Percentiles rank a stretch among this genome's conserved stretches.
phyloP scores from a whole-genome alignment of 2,113 vertebrate genomes.

The Camelus dromedarius region DNA sequence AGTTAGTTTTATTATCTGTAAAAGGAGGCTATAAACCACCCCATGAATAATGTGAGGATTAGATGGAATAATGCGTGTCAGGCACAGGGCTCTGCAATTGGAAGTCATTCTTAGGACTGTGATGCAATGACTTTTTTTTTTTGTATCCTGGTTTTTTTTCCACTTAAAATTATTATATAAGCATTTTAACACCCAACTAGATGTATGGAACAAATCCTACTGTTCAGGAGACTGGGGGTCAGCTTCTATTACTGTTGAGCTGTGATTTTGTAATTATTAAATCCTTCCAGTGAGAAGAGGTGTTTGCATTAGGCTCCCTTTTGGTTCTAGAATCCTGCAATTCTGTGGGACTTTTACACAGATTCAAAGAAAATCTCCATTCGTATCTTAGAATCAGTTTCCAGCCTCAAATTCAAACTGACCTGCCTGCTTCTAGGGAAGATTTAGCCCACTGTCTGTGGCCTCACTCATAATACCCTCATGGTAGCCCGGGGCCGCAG shows the following conservation, averaged over 20 bases:
- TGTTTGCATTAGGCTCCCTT: neutral
- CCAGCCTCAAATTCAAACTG: neutral
- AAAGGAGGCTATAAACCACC: neutral
- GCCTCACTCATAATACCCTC: neutral
- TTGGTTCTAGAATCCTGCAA: neutral
- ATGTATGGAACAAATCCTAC: neutral
- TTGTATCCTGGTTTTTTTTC: neutral
- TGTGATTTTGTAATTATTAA: neutral
- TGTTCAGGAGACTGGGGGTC: neutral
- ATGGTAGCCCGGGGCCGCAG: neutral
- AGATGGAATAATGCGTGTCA: neutral
- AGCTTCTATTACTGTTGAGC: neutral
- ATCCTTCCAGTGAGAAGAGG: neutral
- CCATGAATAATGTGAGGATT: neutral
- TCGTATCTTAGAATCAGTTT: neutral
- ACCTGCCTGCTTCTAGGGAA: neutral
- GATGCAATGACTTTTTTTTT: neutral
- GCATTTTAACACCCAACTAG: neutral
- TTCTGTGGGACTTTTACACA: neutral
- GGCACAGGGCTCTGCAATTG: neutral
- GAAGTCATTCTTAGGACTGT: neutral
- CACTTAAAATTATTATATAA: constrained; percentile 6
- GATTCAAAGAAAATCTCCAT: neutral
- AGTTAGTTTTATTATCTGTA: neutral
- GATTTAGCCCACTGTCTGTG: neutral